Conservation (phyloP, 2,797 vertebrate genomes). For the Margarornis squamiger region DNA sequence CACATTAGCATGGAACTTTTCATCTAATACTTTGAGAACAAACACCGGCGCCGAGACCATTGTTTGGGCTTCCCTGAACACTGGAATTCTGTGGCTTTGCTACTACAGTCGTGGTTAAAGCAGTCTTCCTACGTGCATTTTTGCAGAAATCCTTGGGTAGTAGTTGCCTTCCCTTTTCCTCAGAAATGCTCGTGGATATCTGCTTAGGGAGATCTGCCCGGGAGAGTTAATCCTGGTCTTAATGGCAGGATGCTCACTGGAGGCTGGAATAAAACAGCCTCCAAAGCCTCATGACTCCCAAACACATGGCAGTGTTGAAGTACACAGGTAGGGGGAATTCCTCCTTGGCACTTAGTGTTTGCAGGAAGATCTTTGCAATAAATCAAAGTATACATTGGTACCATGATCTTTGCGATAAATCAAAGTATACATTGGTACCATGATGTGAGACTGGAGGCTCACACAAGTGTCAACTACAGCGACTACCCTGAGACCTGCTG, state of each 20-base stretch:
- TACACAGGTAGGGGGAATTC: neutral
- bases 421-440: neutral
- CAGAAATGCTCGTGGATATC: accelerated
- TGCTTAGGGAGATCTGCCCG: neutral
- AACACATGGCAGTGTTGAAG: neutral
- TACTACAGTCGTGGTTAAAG: neutral
- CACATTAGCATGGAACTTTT: conserved; percentile 73
- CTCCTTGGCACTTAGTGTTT: neutral
- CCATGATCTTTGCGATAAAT: neutral
- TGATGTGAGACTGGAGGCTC: neutral
- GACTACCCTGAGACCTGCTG: neutral
- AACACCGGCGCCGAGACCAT: neutral
- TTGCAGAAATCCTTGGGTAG: no score
- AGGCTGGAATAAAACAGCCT: neutral
- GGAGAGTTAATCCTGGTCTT: accelerated
- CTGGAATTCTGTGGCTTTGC: neutral
- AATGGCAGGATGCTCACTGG: accelerated
- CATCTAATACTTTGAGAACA: conserved; percentile 30
- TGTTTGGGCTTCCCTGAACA: neutral
- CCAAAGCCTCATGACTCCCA: neutral
- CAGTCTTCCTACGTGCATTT: neutral
- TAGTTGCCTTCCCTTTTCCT: neutral
- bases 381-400: neutral
- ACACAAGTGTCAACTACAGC: neutral
- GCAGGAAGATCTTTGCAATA: accelerated